Evolutionary conservation across 2,888 invertebrate genomes (phyloP), one percentile per base, ranked within the genome.

Genomic region (Sinohyriopsis cumingii): DNA sequence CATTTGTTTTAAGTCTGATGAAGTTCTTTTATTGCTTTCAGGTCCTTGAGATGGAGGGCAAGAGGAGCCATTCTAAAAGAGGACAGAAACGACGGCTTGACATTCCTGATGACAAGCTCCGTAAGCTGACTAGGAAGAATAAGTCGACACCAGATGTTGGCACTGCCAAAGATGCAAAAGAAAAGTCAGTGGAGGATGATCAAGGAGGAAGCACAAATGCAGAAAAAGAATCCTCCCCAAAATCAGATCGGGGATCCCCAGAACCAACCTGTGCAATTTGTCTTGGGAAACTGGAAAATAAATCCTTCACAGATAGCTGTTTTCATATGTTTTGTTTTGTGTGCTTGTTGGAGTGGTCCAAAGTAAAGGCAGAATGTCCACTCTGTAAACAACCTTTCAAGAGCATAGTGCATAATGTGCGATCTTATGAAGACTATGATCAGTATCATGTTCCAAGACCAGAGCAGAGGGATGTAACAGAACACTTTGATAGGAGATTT

Each of bases 241-340:
- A 45, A 45, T 45, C 45, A 45, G 45, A 45, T 45, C 2, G 45
- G 45, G 45, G 12, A 24, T 86, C 86, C 12, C 86, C 86, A 19
- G 86, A 85, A 62, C 83, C 83, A 20, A 95, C 95, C 88, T 98
- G 98, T 92, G 95, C 97, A 63, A 98, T 98, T 87, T 98, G 98
- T 86, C 92, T 98, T 71, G 95, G 95, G 28, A 93, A 94, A 78
- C 93, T 96, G 85, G 93, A 93, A 70, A 96, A 97, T 88, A 96
- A 95, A 87, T 96, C 96, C 53, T 96, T 95, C 89, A 96, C 97
- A 0, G 95, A 98, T 89, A 95, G 95, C 65, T 98, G 98, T 89
- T 93, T 95, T 89, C 98, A 98, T 90, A 94, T 95, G 88, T 98
- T 98, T 90, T 98, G 98, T 89, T 98, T 97, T 88, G 94, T 94